These are phyloP conservation scores for Chymomyza fuscimana DNA, from an alignment of 2,888 invertebrate genomes.

Conservation along the genomic window DNA sequence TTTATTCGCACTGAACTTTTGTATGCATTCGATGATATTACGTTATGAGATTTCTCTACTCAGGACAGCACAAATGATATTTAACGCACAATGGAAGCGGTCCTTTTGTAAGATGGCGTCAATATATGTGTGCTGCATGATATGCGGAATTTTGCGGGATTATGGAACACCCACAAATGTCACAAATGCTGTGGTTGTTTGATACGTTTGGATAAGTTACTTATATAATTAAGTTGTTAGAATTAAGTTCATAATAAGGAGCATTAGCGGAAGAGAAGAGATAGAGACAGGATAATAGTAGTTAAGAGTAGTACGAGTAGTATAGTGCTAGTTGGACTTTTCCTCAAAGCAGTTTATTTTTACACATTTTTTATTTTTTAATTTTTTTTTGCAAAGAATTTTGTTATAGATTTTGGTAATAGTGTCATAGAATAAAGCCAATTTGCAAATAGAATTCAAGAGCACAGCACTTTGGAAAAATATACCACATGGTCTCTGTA, in stretches of 20 bases:
- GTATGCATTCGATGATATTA: slow-evolving; percentile 73
- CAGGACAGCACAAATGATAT: slow-evolving; percentile 70
- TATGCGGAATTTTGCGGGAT: slow-evolving; percentile 41
- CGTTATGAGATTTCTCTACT: slow-evolving; percentile 78
- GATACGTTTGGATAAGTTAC: background rate
- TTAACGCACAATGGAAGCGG: slow-evolving; percentile 30
- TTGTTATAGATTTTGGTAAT: slow-evolving; percentile 1
- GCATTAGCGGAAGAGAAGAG: slow-evolving; percentile 45
- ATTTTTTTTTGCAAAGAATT: background rate
- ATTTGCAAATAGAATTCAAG: slow-evolving; percentile 36
- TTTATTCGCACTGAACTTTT: slow-evolving; percentile 25
- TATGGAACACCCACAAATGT: background rate
- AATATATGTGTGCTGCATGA: slow-evolving; percentile 60
- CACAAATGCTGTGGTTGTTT: background rate
- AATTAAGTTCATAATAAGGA: slow-evolving; percentile 10
- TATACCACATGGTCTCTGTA: background rate
- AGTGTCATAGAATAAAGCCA: slow-evolving; percentile 31
- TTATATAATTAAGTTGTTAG: slow-evolving; percentile 16
- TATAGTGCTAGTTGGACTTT: slow-evolving; percentile 61
- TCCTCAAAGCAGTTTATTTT: slow-evolving; percentile 12
- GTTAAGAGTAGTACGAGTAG: slow-evolving; percentile 33
- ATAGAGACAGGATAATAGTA: slow-evolving; percentile 31
- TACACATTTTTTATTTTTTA: too few species aligned
- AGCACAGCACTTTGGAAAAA: slow-evolving; percentile 49
- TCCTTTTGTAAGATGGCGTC: slow-evolving; percentile 14